Percentiles rank a stretch among this genome's conserved stretches.
Evolutionary conservation across 2,888 invertebrate genomes (phyloP).

Genomic region (Amblyjoppa fuscipennis): DNA sequence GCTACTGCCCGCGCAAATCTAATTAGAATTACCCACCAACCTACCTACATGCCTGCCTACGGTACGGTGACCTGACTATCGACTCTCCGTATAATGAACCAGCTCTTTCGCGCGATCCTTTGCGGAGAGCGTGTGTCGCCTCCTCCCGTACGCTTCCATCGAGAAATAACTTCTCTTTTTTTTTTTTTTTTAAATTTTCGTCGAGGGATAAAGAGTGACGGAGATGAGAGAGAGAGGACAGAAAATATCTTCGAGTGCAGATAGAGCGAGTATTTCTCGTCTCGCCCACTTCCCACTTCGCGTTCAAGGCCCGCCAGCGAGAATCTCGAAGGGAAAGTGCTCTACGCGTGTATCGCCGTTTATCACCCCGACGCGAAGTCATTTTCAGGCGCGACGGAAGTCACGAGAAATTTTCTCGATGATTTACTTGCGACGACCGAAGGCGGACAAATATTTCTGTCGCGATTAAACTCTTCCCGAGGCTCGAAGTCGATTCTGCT

Average conservation of each 20-base stretch:
- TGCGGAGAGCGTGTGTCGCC: neutral
- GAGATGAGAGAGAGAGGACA: slow-evolving; percentile 31
- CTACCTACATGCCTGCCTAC: slow-evolving; percentile 42
- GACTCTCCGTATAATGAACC: neutral
- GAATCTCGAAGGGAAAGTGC: slow-evolving; percentile 64
- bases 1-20: slow-evolving; percentile 70
- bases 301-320: slow-evolving; percentile 54
- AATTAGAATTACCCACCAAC: slow-evolving; percentile 70
- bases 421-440: neutral
- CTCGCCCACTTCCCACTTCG: slow-evolving; percentile 55
- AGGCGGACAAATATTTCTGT: neutral
- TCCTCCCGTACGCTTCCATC: neutral
- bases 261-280: slow-evolving; percentile 40
- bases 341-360: slow-evolving; percentile 24
- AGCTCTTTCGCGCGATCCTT: neutral
- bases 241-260: slow-evolving; percentile 5
- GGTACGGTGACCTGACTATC: slow-evolving; percentile 43
- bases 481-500: neutral
- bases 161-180: neutral
- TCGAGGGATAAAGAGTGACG: neutral
- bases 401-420: neutral
- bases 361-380: slow-evolving; percentile 20
- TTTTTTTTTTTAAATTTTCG: neutral
- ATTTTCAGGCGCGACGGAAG: neutral
- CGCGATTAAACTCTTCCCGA: neutral